Percentiles rank a stretch among this genome's conserved stretches.
Evolutionary conservation across 2,113 vertebrate species (phyloP).

Genomic region (Numenius arquata): DNA sequence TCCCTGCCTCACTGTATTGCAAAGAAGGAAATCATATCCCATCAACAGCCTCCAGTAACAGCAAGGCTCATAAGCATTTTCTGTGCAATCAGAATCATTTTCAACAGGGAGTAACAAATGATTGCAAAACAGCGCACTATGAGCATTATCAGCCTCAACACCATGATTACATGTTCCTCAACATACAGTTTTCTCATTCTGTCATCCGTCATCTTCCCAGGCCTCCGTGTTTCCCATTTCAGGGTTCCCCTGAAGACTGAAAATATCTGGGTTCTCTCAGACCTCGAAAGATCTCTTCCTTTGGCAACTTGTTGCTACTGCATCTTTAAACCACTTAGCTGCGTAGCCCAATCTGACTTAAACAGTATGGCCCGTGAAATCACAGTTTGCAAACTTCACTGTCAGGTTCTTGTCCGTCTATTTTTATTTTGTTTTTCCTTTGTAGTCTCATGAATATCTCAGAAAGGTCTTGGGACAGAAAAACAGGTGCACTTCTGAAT

Average conservation of each 20-base stretch:
- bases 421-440: not conserved
- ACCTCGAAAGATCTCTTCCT: not conserved
- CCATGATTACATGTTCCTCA: not conserved
- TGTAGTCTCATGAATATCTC: not conserved
- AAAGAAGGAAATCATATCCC: not conserved
- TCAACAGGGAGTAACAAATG: not conserved
- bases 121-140: not conserved
- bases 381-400: not conserved
- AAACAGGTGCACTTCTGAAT: not conserved
- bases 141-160: not conserved
- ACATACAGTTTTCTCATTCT: not conserved
- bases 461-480: not conserved
- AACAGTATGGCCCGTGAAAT: not conserved
- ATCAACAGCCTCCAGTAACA: not conserved
- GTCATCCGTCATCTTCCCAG: not conserved
- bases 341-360: not conserved
- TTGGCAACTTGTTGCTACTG: not conserved
- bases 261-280: constrained; percentile 8
- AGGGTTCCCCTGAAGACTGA: not conserved
- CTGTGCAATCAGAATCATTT: not conserved
- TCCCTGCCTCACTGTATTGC: not conserved
- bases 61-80: not conserved
- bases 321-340: not conserved
- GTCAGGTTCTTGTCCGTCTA: not conserved
- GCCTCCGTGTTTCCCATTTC: not conserved